Evolutionary conservation across 2,113 vertebrate genomes (phyloP), one percentile per base, ranked within the genome.

Genomic region (Sinocyclocheilus anshuiensis): DNA sequence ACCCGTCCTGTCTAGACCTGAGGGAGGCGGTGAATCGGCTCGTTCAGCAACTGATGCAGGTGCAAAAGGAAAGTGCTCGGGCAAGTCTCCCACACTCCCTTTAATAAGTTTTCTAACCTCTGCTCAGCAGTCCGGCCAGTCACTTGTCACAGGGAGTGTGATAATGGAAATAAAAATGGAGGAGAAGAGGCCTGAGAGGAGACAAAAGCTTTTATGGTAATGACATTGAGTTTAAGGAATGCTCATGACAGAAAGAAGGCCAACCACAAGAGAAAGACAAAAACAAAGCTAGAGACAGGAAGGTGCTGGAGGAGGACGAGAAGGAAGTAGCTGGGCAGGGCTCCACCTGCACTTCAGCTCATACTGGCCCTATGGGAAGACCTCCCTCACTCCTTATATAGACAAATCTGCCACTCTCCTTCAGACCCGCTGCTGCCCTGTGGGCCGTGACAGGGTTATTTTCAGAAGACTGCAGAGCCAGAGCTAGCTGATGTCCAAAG

Each of bases 381-480:
- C 22, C 85, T 72, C 76, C 65, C 67, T 79, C 85, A 24, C 42
- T 79, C 87, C 85, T 84, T 84, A 84, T 84, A 86, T 77, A 76
- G 85, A 45, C 75, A 81, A 89, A 89, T 74, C 85, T 86, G 12
- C 65, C 76, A 61, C 45, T 77, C 77, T 76, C 55, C 16, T 59
- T 24, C 59, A 75, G 77, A 50, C 53, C 77, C 9, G 77, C 48
- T 50, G 22, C 36, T 67, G 45, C 83, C 77, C 87, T 50, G 75
- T 77, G 82, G 77, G 82, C 88, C 85, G 20, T 85, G 86, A 82
- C 83, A 16, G 36, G 81, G 86, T 82, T 89, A 89, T 89, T 83
- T 89, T 87, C 20, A 82, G 88, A 63, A 50, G 77, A 87, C 57
- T 82, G 50, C 88, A 83, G 42, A 65, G 81, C 63, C 61, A 67